A percentile compares a stretch with the other conserved stretches of the same genome.
Conservation (phyloP, 2,113 vertebrate genomes). For the Numenius arquata region DNA sequence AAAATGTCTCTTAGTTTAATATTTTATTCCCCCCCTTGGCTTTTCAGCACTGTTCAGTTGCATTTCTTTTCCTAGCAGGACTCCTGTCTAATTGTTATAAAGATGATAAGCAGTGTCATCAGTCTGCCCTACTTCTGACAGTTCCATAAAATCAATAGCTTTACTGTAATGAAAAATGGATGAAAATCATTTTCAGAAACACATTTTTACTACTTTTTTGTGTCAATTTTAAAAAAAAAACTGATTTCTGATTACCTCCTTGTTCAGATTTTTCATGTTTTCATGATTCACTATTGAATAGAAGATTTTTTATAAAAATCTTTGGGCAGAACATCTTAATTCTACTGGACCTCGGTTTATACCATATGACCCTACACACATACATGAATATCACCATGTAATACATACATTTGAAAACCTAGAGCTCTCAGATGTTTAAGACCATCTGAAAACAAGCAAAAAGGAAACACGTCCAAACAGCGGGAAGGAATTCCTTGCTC, state of each 20-base stretch:
- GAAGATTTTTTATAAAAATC: neutral
- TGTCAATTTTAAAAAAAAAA: neutral
- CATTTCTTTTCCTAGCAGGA: neutral
- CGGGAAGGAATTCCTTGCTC: neutral
- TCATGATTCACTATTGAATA: neutral
- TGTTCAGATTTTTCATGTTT: neutral
- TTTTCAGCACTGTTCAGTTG: neutral
- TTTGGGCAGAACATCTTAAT: neutral
- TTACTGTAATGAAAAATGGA: neutral
- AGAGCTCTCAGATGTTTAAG: neutral
- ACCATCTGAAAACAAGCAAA: neutral
- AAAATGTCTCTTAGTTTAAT: neutral
- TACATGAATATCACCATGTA: neutral
- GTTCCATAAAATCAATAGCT: neutral
- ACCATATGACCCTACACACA: fast-evolving
- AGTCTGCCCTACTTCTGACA: neutral
- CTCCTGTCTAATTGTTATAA: neutral
- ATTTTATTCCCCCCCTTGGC: neutral
- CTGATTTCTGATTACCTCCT: neutral
- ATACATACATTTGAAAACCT: neutral
- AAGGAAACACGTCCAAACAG: neutral
- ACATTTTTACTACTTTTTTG: neutral
- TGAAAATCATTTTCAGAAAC: neutral
- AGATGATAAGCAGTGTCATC: neutral
- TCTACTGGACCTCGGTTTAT: neutral